Evolutionary conservation across 1,140 invertebrate species (phyloP), one percentile per base, ranked within the genome.

Genomic region (Spodoptera litura): DNA sequence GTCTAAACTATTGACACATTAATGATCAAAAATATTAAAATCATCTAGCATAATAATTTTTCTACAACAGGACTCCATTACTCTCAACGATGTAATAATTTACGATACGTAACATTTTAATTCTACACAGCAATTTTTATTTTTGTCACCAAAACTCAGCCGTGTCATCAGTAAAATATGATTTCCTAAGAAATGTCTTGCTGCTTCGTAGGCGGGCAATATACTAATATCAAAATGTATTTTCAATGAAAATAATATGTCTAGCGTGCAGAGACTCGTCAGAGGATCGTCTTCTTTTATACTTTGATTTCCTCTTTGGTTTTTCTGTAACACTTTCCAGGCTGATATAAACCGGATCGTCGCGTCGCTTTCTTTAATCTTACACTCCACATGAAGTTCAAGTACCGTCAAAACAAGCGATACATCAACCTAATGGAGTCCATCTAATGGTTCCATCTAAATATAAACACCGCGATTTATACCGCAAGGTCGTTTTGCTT

Each of bases 381-480:
- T 51, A 68, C 59, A 20, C 31, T 74, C 44, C 64, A 56, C 56
- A 62, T 70, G 49, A 82, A 79, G 77, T 62, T 73, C 78, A 79
- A 77, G 78, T 82, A 61, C 64, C 70, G 35, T 77, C 61, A 62
- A 75, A 78, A 78, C 53, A 71, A 49, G 25, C 35, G 12, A 62
- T 64, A 75, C 55, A 71, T 76, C 55, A 78, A 61, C 25, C n/a
- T 82, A 82, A 82, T 78, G 56, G 55, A 71, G 71, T 78, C 56
- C 64, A 62, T 75, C 66, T 64, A 75, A 75, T 53, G 64, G 75
- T 25, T 78, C 3, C 51, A 25, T 82, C 68, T 84, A 82, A 83
- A 78, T 84, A 82, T 80, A 82, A 68, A 79, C 81, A 71, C 52
- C 35, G 52, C 59, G 15, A 58, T 15, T 56, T 52, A 27, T 73